A percentile compares a stretch with the other conserved stretches of the same genome.
Evolutionary conservation across 2,797 vertebrate species (phyloP).

Genomic region (Manis javanica): DNA sequence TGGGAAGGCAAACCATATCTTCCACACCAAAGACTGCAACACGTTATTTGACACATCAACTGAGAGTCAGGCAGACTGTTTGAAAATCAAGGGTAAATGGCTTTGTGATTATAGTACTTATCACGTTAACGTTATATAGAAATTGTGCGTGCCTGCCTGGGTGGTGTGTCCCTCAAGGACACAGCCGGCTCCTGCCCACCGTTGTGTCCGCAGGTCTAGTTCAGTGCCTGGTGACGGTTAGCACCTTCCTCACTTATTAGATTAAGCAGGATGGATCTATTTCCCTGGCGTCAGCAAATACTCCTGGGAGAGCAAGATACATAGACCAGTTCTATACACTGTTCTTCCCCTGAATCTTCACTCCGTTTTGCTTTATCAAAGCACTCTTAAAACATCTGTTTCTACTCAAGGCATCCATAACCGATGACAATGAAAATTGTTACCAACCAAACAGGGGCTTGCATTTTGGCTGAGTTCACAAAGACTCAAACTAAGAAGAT

Average conservation of each 20-base stretch:
- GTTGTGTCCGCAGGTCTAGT: background rate
- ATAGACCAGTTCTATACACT: background rate
- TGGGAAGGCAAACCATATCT: background rate
- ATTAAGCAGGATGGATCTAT: background rate
- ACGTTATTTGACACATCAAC: background rate
- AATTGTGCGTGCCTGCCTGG: background rate
- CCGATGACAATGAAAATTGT: background rate
- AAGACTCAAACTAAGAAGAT: background rate
- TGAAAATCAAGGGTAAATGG: background rate
- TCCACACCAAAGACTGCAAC: slow-evolving; percentile 6
- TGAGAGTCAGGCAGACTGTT: background rate
- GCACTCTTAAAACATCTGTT: background rate
- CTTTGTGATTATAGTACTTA: background rate
- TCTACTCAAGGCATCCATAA: background rate
- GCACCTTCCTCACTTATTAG: background rate
- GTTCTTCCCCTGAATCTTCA: background rate
- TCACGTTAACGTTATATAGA: background rate
- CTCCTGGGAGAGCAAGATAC: background rate
- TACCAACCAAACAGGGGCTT: background rate
- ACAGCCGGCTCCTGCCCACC: background rate
- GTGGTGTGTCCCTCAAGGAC: background rate
- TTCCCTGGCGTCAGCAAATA: too few relatives aligned
- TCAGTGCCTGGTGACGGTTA: background rate
- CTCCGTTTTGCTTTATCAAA: background rate
- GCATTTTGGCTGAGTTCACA: background rate